Evolutionary conservation across 2,113 vertebrate genomes (phyloP), one percentile per base, ranked within the genome.

Genomic region (Cyrtonyx montezumae): DNA sequence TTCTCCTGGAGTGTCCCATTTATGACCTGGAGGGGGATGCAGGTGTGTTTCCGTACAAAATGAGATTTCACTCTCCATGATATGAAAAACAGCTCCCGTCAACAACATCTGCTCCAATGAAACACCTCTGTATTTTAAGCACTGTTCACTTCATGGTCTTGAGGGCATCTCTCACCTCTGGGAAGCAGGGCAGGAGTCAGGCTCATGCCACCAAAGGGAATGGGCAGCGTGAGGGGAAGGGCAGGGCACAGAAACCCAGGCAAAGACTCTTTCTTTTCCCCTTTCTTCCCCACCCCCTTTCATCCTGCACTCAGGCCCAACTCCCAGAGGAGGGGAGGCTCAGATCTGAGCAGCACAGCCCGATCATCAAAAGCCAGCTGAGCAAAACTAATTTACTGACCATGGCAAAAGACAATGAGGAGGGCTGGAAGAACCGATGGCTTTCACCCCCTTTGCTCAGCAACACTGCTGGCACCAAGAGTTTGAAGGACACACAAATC

Each of bases 181-280:
- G 11, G 61, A 20, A 19, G 14, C 11, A 14, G 56, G 61, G n/a
- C 16, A 66, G 55, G 0, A 34, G 26, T 28, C 4, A 7, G 17
- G 67, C 14, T 20, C 0, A 0, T 16, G 43, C 10, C 56, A 18
- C 30, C 0, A 2, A 9, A 2, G 14, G 30, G 28, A 28, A 48
- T 19, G 32, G 55, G 40, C 58, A 20, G n/a, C 3, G 20, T 1
- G 4, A 78, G 37, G 62, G 48, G 48, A 62, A 48, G 53, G 40
- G 46, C 30, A 43, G 15, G 19, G 20, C 55, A 45, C 18, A 37
- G 65, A 56, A 88, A 63, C 36, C 46, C 4, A 3, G 42, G 58
- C 59, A 48, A 6, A 1, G 7, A 22, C 20, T 66, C n/a, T n/a
- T n/a, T n/a, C n/a, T n/a, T n/a, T n/a, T 40, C 26, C 58, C 21